Evolutionary conservation across 2,797 vertebrate species (phyloP), one percentile per base, ranked within the genome.

Genomic region (Limnodromus scolopaceus): DNA sequence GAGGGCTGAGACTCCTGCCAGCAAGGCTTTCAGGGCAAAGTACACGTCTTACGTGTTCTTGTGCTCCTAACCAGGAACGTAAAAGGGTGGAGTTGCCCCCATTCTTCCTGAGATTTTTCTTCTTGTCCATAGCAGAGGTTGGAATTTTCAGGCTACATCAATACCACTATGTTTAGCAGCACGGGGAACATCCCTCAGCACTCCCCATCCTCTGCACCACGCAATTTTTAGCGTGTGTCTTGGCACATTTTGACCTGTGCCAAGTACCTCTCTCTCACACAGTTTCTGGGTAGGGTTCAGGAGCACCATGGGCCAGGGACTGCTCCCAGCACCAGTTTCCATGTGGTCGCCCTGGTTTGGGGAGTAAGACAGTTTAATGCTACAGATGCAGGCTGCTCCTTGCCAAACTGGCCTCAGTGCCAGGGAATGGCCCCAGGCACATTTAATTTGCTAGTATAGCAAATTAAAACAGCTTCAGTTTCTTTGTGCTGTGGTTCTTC

Each of bases 31-130:
- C 1, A 0, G 74, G 46, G 32, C 54, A 95, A 90, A 93, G 77
- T 25, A 34, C 46, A 49, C 1, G 1, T 49, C 48, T 85, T 30
- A 39, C 0, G 0, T 58, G 54, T 46, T 75, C 61, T 48, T 0
- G 0, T 75, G 70, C 28, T 94, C 54, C 58, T 51, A 84, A 6
- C 3, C 5, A 79, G 61, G 16, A 84, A 24, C 0, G 0, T 72
- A 27, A 65, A 81, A 66, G 22, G 11, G 36, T 66, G 46, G 36
- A n/a, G 5, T 13, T 82, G 27, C 51, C 76, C 10, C 45, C 43
- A 17, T 54, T 87, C 30, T 49, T 84, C 54, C 41, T 81, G 79
- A 78, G 22, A 13, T 43, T 61, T 70, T 95, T 65, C 19, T 45
- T 84, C 79, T 87, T 77, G 27, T 66, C 66, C 5, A 1, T 34